Evolutionary conservation across 1,140 invertebrate genomes (phyloP).

Genomic region (Aplysia californica): DNA sequence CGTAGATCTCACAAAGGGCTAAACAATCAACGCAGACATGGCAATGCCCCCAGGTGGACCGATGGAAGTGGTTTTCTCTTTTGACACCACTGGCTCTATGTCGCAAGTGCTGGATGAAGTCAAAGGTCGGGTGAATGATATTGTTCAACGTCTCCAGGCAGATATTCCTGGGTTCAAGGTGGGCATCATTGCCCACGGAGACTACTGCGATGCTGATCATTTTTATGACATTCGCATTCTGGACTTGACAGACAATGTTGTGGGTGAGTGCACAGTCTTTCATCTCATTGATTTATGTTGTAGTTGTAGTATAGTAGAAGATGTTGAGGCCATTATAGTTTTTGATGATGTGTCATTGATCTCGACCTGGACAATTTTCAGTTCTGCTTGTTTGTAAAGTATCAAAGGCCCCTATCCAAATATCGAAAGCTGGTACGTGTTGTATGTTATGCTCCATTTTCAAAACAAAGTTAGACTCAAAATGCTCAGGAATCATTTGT

Average conservation of each 20-base stretch:
- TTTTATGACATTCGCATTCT: constrained; percentile 13
- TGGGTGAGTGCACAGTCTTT: background rate
- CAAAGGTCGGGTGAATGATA: constrained; percentile 47
- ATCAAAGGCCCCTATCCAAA: no score
- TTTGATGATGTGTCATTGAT: background rate
- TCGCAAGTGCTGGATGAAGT: constrained; percentile 47
- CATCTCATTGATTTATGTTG: background rate
- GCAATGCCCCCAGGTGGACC: background rate
- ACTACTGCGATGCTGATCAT: constrained; percentile 55
- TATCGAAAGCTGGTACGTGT: no score
- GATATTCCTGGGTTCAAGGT: constrained; percentile 56
- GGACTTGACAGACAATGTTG: constrained; percentile 7
- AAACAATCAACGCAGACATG: background rate
- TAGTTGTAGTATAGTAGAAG: background rate
- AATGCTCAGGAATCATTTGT: no score
- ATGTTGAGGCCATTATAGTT: background rate
- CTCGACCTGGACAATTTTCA: no score
- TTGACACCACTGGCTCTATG: constrained; percentile 64
- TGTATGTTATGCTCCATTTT: no score
- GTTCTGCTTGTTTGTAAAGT: no score
- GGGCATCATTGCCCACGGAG: constrained; percentile 57
- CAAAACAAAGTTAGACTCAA: no score
- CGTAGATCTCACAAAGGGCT: no score
- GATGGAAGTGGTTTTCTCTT: constrained; percentile 59
- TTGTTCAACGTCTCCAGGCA: constrained; percentile 53